phyloP scores from a whole-genome alignment of 2,797 vertebrate genomes.

The Halcyon smyrnensis region DNA sequence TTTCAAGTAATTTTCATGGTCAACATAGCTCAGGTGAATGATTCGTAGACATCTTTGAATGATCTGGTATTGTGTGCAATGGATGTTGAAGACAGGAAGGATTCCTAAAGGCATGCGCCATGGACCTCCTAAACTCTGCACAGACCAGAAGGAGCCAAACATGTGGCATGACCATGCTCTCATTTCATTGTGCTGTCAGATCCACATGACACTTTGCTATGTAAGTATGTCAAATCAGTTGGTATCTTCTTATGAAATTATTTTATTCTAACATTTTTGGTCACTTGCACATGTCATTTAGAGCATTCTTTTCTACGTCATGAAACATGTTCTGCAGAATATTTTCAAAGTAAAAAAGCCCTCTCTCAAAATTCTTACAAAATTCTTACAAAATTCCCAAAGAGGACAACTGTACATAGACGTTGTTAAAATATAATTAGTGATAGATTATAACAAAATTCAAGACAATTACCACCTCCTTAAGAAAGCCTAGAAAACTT shows the following conservation, averaged over 20 bases:
- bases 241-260: background rate
- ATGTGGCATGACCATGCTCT: background rate
- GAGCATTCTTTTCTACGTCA: background rate
- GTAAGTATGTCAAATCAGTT: background rate
- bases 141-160: background rate
- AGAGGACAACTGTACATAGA: slow-evolving; percentile 1
- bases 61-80: background rate
- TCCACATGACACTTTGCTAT: background rate
- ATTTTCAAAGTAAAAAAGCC: background rate
- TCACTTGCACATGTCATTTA: background rate
- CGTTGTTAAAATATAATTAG: slow-evolving; percentile 23
- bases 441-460: slow-evolving; percentile 53
- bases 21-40: background rate
- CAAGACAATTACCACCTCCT: slow-evolving; percentile 51
- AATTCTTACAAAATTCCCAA: background rate
- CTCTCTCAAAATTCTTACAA: background rate
- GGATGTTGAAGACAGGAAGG: background rate
- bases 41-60: background rate
- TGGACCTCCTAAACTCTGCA: background rate
- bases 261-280: background rate
- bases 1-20: background rate
- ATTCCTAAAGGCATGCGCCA: background rate
- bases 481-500: slow-evolving; percentile 43
- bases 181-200: background rate
- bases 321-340: background rate